Evolutionary conservation across 2,888 invertebrate genomes (phyloP), one percentile per base, ranked within the genome.

Genomic region (Dimorphilus gyrociliatus): DNA sequence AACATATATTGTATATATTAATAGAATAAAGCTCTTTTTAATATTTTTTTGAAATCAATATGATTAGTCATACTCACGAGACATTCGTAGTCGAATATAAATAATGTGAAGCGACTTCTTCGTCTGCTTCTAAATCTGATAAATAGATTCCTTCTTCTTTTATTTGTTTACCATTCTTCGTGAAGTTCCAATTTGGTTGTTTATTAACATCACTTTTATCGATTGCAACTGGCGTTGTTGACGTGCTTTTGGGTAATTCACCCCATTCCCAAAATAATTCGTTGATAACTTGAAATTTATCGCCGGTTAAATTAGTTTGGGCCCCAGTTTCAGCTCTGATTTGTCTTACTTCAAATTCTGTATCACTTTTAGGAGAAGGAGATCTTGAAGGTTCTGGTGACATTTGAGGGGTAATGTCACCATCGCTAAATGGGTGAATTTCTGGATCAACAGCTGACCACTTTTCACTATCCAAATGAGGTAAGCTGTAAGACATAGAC

Each of bases 321-420:
- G 84, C 82, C 81, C 43, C 79, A 74, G 85, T 85, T 84, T 44
- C 46, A 19, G 37, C 47, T 23, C 45, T 61, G 12, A 7, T 19
- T 6, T 5, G 25, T 12, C 7, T 17, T 26, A 61, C 53, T 63
- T 90, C 90, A 52, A 84, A 77, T 58, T 92, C 92, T 0, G 88
- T 85, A 63, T 92, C 92, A 24, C 88, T 88, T 60, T 85, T 85
- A 5, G 86, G 85, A 10, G 82, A 78, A 40, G 75, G 74, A 23
- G 78, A 74, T 36, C 84, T 72, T 19, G 78, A 77, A 37, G 70
- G 66, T 38, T 51, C 49, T n/a, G 61, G 63, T n/a, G n/a, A n/a
- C n/a, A n/a, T n/a, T n/a, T n/a, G n/a, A n/a, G 72, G 72, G n/a
- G 77, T 77, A 29, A 81, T 67, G 67, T 90, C 88, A 0, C 81